Base-by-base conservation (phyloP, 2,797 vertebrate genomes). In the Crenichthys baileyi region DNA sequence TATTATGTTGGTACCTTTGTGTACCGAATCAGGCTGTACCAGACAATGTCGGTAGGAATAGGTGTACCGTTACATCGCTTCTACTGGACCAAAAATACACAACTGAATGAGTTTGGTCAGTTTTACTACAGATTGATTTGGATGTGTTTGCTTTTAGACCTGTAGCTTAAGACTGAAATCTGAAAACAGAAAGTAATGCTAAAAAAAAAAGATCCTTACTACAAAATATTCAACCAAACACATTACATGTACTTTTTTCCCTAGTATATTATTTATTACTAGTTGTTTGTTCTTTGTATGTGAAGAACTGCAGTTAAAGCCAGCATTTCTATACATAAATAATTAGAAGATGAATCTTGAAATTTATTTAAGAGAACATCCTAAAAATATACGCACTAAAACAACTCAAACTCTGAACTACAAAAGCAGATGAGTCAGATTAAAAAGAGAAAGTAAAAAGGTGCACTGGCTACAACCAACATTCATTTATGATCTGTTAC, bases 141-240 rank as follows among this genome's bases (percentile, higher is more conserved):
- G 41, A 44, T 8, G 41, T 5, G 41, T 44, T 44, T 44, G 41
- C 41, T 44, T 44, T 44, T 44, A 44, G 8, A 44, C 5, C 41
- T 26, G 24, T 68, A 24, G 0, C 0, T 0, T 36, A 65, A 39
- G 13, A 65, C 61, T 18, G 61, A 65, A 36, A 36, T 20, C 15
- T 44, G 41, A 44, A 44, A 44, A 44, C 41, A 44, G 41, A 44
- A 44, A 44, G 41, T 44, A 44, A 31, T 31, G 31, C 31, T 31
- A 1, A 31, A 31, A 31, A 31, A 31, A 31, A 1, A 31, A 44
- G 41, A 44, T 44, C 8, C 8, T 44, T 44, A 31, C 31, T 1
- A 44, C 41, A 44, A 44, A 44, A 44, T 5, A 44, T 31, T 29
- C 29, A 36, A 31, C 5, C 29, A 61, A 61, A 29, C 15, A 61